Base-by-base conservation (phyloP, 2,888 invertebrate species). In the Parnassius glacialis region DNA sequence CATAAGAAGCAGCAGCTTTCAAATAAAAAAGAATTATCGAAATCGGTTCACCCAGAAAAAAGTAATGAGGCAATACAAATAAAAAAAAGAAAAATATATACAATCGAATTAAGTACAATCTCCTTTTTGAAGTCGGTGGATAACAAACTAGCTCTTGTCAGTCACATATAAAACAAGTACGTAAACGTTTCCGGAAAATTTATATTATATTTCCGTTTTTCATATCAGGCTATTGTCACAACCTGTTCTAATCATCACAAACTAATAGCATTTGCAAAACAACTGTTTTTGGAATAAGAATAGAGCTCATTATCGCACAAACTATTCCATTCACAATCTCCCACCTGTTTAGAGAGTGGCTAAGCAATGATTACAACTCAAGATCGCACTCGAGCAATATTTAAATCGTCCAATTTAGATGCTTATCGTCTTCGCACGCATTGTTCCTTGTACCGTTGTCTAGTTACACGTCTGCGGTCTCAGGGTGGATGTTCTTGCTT, bases 371-470 rank as follows among this genome's bases (percentile, higher is more conserved):
- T 69, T 68, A 67, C 62, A 58, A 62, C 63, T 66, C 60, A 69
- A 72, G 71, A 72, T 70, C 70, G 69, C 73, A 70, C 73, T 74
- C 71, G 70, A 70, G 75, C 73, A 74, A 77, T 74, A 76, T 77
- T 76, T 73, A 74, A 74, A 76, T 68, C 71, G 74, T 68, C 78
- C 81, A 80, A 83, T 83, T 82, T 73, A 78, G 79, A 79, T 79
- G 65, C 50, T 62, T 70, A 78, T 78, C 74, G 11, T 25, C 53
- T 74, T 73, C 74, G 74, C 78, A 74, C 70, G 77, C 75, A 79
- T 78, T 78, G 79, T 78, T 73, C 64, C 42, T 47, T 47, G 66
- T 69, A 65, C 66, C 68, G 67, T 68, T 66, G 63, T 52, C 61
- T 61, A 57, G 64, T 53, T 64, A 59, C 64, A 63, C 64, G 68